Evolutionary conservation across 2,888 invertebrate species (phyloP).

Genomic region (Melanophora roralis): DNA sequence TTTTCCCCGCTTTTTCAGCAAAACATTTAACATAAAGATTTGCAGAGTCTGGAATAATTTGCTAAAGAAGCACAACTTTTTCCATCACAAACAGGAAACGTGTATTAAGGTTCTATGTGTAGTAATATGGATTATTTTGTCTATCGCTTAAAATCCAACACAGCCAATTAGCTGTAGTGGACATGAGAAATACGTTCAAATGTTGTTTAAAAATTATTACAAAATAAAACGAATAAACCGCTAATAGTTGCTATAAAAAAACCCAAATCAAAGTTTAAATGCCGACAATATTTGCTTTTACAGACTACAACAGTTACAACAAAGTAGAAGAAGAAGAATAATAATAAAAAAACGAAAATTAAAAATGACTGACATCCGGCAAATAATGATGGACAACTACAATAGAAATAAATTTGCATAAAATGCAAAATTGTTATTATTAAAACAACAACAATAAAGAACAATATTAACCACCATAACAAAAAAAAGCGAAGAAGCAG

Average conservation of each 20-base stretch:
- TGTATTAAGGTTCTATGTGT: not conserved
- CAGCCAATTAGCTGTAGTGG: not conserved
- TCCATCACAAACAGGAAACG: not conserved
- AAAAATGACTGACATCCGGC: constrained; percentile 61
- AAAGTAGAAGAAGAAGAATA: too few species aligned
- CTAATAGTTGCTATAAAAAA: too few species aligned
- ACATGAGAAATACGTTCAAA: not conserved
- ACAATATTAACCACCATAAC: not conserved
- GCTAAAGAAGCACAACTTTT: too few species aligned
- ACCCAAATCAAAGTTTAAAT: too few species aligned
- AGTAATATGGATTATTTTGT: not conserved
- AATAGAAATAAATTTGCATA: constrained; percentile 56
- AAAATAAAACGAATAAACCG: constrained; percentile 23
- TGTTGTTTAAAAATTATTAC: constrained; percentile 12
- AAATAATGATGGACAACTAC: constrained; percentile 60
- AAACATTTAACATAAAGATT: too few species aligned
- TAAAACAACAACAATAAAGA: not conserved
- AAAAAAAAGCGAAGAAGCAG: too few species aligned
- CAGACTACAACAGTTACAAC: not conserved
- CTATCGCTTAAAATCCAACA: not conserved
- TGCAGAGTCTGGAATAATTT: too few species aligned
- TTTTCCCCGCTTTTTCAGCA: too few species aligned
- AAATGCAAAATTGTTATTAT: constrained; percentile 27
- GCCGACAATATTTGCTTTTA: too few species aligned
- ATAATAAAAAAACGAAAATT: too few species aligned